phyloP scores from a whole-genome alignment of 2,797 vertebrate species.

The Ficedula albicollis region DNA sequence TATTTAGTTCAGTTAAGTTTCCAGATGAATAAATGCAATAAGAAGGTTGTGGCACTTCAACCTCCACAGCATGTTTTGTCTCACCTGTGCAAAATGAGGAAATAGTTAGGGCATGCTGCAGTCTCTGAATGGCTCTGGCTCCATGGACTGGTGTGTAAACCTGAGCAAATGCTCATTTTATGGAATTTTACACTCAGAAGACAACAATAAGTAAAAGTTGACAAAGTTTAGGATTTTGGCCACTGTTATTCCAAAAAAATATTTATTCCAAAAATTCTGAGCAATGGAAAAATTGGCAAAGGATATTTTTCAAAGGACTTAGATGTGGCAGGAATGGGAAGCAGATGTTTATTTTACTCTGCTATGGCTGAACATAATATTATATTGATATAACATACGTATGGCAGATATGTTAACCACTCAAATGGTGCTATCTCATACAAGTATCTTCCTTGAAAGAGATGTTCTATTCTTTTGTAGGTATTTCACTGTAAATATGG shows the following conservation, averaged over 20 bases:
- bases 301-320: neutral
- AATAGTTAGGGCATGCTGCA: neutral
- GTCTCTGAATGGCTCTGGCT: neutral
- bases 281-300: neutral
- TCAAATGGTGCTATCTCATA: neutral
- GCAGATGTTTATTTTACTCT: neutral
- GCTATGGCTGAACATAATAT: neutral
- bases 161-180: neutral
- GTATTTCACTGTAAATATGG: neutral
- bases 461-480: neutral
- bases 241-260: neutral
- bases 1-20: slow-evolving; percentile 42
- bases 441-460: neutral
- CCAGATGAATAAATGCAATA: slow-evolving; percentile 47
- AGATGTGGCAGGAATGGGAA: neutral
- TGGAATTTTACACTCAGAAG: neutral
- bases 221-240: neutral
- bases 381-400: neutral
- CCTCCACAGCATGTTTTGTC: neutral
- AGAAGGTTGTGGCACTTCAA: slow-evolving; percentile 35
- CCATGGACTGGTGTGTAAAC: neutral
- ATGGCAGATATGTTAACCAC: neutral
- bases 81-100: slow-evolving; percentile 9
- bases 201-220: neutral
- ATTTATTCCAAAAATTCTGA: neutral